phyloP scores from a whole-genome alignment of 2,113 vertebrate species.

The Mustela nigripes region DNA sequence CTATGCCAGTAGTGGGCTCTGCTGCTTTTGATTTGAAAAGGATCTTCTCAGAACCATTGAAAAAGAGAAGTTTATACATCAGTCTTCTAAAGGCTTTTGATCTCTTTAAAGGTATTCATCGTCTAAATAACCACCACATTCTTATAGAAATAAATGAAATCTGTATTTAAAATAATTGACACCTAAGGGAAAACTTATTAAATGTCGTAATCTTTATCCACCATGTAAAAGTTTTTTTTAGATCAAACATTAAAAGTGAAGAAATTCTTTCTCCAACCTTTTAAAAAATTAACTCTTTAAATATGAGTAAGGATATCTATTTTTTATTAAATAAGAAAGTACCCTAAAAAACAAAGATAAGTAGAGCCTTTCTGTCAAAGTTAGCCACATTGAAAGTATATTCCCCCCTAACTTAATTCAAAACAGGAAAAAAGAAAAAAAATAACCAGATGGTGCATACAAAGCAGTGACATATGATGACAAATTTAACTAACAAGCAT shows the following conservation, averaged over 20 bases:
- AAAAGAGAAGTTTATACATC: constrained; percentile 80
- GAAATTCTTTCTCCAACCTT: constrained; percentile 71
- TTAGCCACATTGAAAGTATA: constrained; percentile 61
- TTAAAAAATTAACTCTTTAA: constrained; percentile 75
- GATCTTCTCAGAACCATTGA: constrained; percentile 76
- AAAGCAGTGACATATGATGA: constrained; percentile 41
- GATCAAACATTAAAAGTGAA: constrained; percentile 78
- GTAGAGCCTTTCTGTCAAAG: not conserved
- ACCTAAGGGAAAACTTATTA: constrained; percentile 87
- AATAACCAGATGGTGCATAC: constrained; percentile 22
- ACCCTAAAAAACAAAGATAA: constrained; percentile 33
- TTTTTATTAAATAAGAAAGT: constrained; percentile 57
- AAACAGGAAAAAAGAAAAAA: constrained; percentile 34
- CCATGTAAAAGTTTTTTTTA: constrained; percentile 75
- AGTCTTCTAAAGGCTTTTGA: constrained; percentile 86
- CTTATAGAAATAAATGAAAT: constrained; percentile 86
- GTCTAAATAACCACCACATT: constrained; percentile 85
- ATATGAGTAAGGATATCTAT: constrained; percentile 45
- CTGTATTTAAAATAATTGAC: constrained; percentile 89
- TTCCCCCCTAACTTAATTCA: constrained; percentile 46
- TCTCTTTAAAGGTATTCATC: constrained; percentile 84
- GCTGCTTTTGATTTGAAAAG: constrained; percentile 81
- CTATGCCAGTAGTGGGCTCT: constrained; percentile 69
- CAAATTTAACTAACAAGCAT: constrained; percentile 60
- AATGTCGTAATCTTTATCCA: constrained; percentile 82